Base-by-base conservation (phyloP, 2,888 invertebrate species). In the Plagodis dolabraria region DNA sequence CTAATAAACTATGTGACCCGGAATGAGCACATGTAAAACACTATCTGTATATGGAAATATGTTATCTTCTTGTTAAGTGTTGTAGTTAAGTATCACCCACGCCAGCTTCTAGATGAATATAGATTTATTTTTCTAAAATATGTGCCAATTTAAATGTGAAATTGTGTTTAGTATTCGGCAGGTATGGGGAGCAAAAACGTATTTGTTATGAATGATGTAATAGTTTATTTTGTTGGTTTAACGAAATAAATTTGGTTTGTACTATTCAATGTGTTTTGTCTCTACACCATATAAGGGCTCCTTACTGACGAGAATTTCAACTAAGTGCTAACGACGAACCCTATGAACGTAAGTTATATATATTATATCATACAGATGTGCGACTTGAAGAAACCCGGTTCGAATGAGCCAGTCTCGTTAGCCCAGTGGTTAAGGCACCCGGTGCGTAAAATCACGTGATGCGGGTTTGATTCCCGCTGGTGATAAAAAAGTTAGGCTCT, bases 171-270 rank as follows among this genome's bases (percentile, higher is more conserved):
- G 47, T 49, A 46, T 53, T 65, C 60, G 68, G 61, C 59, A 45
- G 65, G 64, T 59, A 53, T 47, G 48, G 66, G 69, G 65, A 67
- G 69, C 65, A 63, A 67, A 60, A 58, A 62, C 7, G 43, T 69
- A 56, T 69, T 65, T 69, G 69, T 69, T 67, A 67, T 61, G 65
- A 64, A 45, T 52, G 57, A 64, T 69, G 60, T 67, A 48, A 67
- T 65, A 64, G 69, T 69, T 69, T 69, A 69, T 69, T 69, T 67
- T 65, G 69, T 69, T 69, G 69, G 63, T 69, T 65, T 69, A 67
- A 69, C 69, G 67, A 64, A 69, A 69, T 69, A 69, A 69, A 69
- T 69, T 69, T 67, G 69, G 67, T 69, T 69, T 69, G 69, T 67
- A 69, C 67, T 69, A 69, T 69, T 22, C 22, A 22, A 22, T 22